Evolutionary conservation across 2,888 invertebrate genomes (phyloP), one percentile per base, ranked within the genome.

Genomic region (Zeuzera pyrina): DNA sequence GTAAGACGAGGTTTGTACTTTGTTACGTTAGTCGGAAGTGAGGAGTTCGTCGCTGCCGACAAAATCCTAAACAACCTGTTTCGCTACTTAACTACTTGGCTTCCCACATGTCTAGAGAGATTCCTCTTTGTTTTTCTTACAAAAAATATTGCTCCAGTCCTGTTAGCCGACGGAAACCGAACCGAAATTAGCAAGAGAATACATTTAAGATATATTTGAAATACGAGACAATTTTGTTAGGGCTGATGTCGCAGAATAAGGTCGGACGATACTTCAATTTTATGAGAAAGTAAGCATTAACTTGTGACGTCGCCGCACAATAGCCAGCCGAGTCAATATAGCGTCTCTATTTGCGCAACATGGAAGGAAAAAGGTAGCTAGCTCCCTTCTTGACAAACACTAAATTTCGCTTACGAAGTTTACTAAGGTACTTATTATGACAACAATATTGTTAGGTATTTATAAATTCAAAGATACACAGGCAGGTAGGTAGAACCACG

Each of bases 241-340:
- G 22, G 22, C 22, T 2, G n/a, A n/a, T n/a, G n/a, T n/a, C n/a
- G n/a, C n/a, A n/a, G n/a, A n/a, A n/a, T n/a, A n/a, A n/a, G n/a
- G n/a, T n/a, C n/a, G n/a, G n/a, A n/a, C n/a, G n/a, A n/a, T 39
- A 29, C 45, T 54, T 57, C 46, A 45, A 41, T 51, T 49, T 46
- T 50, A 43, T 45, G 42, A 49, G 36, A 43, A 45, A 41, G 34
- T 31, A 41, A 47, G 38, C 39, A 45, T 35, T 44, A 42, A 47
- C 42, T 43, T 40, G 36, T 34, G 39, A 46, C 45, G 13, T 49
- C 49, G 52, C 49, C 54, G 51, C 55, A 66, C 61, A 67, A 66
- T 60, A 58, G 59, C 42, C 49, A 46, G 49, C 54, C 55, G 49
- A 57, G 57, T 64, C 60, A 67, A 68, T 61, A 67, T 49, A 58